Evolutionary conservation across 2,888 invertebrate species (phyloP), one percentile per base, ranked within the genome.

Genomic region (Chironomus riparius): DNA sequence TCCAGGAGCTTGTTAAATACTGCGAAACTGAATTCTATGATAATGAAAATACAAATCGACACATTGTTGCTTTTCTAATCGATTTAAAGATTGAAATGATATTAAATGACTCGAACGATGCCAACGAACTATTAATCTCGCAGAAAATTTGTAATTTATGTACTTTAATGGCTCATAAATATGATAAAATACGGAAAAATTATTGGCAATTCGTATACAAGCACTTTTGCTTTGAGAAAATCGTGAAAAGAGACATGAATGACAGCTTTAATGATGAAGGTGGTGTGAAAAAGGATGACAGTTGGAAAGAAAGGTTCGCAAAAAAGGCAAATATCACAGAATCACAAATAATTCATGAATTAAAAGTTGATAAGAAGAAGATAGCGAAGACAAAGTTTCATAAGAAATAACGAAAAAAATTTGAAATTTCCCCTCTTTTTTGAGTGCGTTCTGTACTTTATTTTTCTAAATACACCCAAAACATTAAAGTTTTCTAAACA

Each of bases 161-260:
- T 81, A 87, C 89, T 78, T 88, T 88, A 21, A 86, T 97, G 82
- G 90, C 92, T 1, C 88, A 86, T 15, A 89, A 92, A 80, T 88
- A 92, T 81, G 97, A 97, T 84, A 89, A 88, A 80, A 93, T 96
- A 78, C 87, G 97, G 78, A 87, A 88, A 78, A 92, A 92, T 81
- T 97, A 97, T 83, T 97, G 97, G 97, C 88, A 90, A 80, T 94
- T 92, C 80, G 86, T 93, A 76, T 84, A 85, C 72, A 86, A 86
- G 13, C 87, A 87, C 79, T 85, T 89, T 24, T 79, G 80, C 68
- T 80, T 78, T 78, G 84, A 81, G 77, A 80, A 65, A 78, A 18
- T 38, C 6, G n/a, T 65, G 7, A 65, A 65, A 13, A 10, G 24
- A 24, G 13, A 24, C 2, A 22, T 21, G 24, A 65, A 65, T 22